These are phyloP conservation scores for Psittacula derbiana DNA, from an alignment of 2,797 vertebrate genomes.

Conservation along the genomic window DNA sequence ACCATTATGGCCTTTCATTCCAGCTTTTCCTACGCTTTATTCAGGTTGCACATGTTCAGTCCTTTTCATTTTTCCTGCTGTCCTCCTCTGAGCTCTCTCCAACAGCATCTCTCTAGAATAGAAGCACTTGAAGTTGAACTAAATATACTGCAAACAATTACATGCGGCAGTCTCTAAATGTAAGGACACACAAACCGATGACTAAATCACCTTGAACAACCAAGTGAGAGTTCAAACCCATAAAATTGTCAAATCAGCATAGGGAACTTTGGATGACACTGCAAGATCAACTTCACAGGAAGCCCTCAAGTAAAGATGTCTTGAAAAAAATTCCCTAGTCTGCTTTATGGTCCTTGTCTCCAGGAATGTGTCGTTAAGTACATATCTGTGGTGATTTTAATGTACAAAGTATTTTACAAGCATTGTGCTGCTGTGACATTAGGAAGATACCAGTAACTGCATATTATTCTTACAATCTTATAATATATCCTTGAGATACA, in stretches of 20 bases:
- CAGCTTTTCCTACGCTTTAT: neutral
- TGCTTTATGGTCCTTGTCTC: neutral
- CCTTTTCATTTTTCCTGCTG: neutral
- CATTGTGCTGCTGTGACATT: neutral
- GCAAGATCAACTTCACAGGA: slow-evolving; percentile 36
- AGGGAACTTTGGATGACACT: slow-evolving; percentile 59
- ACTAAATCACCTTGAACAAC: slow-evolving; percentile 63
- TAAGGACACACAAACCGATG: neutral
- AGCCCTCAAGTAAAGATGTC: slow-evolving; percentile 3
- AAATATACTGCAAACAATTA: neutral
- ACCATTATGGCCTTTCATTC: neutral
- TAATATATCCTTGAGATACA: neutral
- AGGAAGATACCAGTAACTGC: neutral
- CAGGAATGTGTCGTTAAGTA: neutral
- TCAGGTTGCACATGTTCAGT: neutral
- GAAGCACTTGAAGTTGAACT: neutral
- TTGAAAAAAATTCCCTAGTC: neutral
- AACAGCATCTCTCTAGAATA: neutral
- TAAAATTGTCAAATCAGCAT: slow-evolving; percentile 41
- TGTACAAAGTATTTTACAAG: neutral
- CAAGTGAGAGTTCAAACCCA: slow-evolving; percentile 46
- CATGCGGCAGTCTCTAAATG: neutral
- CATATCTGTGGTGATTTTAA: neutral
- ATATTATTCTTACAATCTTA: neutral
- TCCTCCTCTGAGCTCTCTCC: neutral